A percentile compares a stretch with the other conserved stretches of the same genome.
phyloP scores from a whole-genome alignment of 2,797 vertebrate genomes.

The Cyprinodon diabolis region DNA sequence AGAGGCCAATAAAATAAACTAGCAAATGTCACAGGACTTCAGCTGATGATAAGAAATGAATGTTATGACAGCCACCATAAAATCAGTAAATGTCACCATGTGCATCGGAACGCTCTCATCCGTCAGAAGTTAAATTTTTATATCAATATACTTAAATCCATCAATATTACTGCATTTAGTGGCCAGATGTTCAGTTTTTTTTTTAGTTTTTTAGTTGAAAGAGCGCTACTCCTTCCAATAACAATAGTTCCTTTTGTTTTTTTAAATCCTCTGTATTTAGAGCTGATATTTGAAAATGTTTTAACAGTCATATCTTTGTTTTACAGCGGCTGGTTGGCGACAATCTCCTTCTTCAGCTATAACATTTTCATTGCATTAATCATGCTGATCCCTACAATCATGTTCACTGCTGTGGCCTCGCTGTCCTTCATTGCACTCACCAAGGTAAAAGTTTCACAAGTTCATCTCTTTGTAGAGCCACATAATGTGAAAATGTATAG shows the following conservation, averaged over 20 bases:
- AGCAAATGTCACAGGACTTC: constrained; percentile 70
- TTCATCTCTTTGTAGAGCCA: neutral
- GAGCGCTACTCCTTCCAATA: constrained; percentile 7
- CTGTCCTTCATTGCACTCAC: constrained; percentile 94
- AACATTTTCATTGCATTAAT: constrained; percentile 90
- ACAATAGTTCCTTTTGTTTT: no score
- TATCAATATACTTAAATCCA: constrained; percentile 39
- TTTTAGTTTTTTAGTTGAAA: constrained; percentile 2
- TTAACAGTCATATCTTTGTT: constrained; percentile 30
- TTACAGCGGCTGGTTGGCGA: constrained; percentile 93
- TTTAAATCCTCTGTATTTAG: no score
- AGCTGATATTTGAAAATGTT: neutral
- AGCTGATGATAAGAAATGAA: constrained; percentile 65
- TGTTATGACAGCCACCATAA: constrained; percentile 69
- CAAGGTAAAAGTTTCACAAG: constrained; percentile 80
- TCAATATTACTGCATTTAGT: constrained; percentile 45
- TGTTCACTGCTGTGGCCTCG: constrained; percentile 91
- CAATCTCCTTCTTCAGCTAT: constrained; percentile 92
- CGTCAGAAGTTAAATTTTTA: constrained; percentile 50
- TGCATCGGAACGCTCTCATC: constrained; percentile 39
- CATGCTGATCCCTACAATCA: constrained; percentile 94
- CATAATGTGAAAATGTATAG: neutral
- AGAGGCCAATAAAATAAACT: constrained; percentile 63
- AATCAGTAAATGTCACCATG: constrained; percentile 72
- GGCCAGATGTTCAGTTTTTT: constrained; percentile 51